phyloP scores from a whole-genome alignment of 2,888 invertebrate species.

The Diabrotica balteata region DNA sequence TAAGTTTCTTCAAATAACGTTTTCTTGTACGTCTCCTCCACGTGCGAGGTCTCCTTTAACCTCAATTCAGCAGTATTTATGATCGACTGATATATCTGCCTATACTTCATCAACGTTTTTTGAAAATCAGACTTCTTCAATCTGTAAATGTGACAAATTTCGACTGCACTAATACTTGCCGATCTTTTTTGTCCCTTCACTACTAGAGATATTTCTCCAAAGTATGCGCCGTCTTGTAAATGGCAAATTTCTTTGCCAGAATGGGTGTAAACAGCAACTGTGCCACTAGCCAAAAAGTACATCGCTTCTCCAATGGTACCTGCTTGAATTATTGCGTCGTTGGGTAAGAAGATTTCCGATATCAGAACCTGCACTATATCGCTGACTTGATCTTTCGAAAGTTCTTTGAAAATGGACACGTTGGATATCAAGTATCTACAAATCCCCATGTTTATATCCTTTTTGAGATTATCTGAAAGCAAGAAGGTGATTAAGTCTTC shows the following conservation, averaged over 20 bases:
- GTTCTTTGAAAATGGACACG: slow-evolving; percentile 63
- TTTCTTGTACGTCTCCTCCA: slow-evolving; percentile 37
- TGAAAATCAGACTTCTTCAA: slow-evolving; percentile 64
- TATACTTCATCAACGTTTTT: slow-evolving; percentile 38
- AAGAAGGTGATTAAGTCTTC: slow-evolving; percentile 44
- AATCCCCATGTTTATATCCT: slow-evolving; percentile 65
- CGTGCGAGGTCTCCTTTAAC: slow-evolving; percentile 14
- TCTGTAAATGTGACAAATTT: slow-evolving; percentile 67
- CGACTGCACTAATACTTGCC: slow-evolving; percentile 66
- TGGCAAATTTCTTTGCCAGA: slow-evolving; percentile 66
- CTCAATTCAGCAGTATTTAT: slow-evolving; percentile 30
- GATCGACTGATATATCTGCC: slow-evolving; percentile 29
- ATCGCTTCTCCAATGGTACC: slow-evolving; percentile 68
- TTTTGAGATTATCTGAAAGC: slow-evolving; percentile 49
- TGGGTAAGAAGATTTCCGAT: slow-evolving; percentile 67
- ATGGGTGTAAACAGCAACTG: slow-evolving; percentile 67
- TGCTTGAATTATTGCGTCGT: slow-evolving; percentile 68
- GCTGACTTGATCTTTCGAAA: slow-evolving; percentile 62
- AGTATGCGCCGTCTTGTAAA: slow-evolving; percentile 66
- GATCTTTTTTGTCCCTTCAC: slow-evolving; percentile 64
- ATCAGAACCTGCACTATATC: slow-evolving; percentile 64
- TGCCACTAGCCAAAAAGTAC: slow-evolving; percentile 70
- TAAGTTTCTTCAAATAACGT: slow-evolving; percentile 35
- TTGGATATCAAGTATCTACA: slow-evolving; percentile 65
- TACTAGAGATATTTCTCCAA: slow-evolving; percentile 68